Evolutionary conservation across 2,113 vertebrate genomes (phyloP), one percentile per base, ranked within the genome.

Genomic region (Leptosomus discolor): DNA sequence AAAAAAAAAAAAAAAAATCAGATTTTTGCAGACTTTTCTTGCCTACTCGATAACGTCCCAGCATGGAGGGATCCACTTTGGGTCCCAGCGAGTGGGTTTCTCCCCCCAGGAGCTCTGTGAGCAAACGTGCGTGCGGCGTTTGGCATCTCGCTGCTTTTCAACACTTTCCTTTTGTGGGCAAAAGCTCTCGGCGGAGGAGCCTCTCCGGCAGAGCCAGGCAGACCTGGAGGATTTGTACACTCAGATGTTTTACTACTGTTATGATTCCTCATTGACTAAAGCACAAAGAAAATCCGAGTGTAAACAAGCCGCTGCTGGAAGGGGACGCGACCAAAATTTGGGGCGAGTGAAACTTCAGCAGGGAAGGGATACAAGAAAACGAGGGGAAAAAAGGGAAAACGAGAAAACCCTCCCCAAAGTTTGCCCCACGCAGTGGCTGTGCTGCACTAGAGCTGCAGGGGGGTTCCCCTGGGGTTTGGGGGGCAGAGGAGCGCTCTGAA

Each of bases 141-240:
- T 94, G 94, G 94, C 96, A 94, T 93, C 92, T 88, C 21, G 2
- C 34, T 94, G 46, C 83, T 64, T 96, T 94, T 77, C 97, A 87
- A 90, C 92, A 71, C 95, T 97, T 97, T 94, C 96, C 94, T 96
- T 96, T 95, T 96, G 95, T 94, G 95, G 94, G 91, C 92, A 96
- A 97, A 97, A 95, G 79, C 92, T 94, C 86, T 89, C 56, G 9
- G 68, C 9, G 5, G 53, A 93, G 92, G 18, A 94, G 70, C 53
- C 45, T 76, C 82, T 3, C 74, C n/a, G 3, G 39, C 88, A 92
- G n/a, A 93, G 79, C 90, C 85, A 22, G 39, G 90, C 93, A 71
- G 92, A 94, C 90, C 92, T 84, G 93, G 9, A 34, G 65, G 45
- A 2, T 78, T 87, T 30, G 73, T 23, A 24, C 27, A 2, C 21